These are phyloP conservation scores for Gadus macrocephalus DNA, from an alignment of 2,113 vertebrate species.

Conservation along the genomic window DNA sequence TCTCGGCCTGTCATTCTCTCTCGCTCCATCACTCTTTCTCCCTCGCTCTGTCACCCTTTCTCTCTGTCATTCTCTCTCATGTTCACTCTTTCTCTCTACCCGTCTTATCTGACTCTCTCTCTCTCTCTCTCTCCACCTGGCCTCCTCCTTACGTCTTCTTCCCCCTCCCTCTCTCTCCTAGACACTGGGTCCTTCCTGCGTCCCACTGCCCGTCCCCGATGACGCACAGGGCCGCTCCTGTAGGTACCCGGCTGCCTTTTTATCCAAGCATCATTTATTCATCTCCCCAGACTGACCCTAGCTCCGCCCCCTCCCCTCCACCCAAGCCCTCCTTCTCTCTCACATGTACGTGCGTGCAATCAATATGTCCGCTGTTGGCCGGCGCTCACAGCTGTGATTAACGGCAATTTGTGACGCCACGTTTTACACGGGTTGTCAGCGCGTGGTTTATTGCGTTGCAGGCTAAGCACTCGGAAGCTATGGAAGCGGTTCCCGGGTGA, in stretches of 20 bases:
- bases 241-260: too few species aligned
- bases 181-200: neutral
- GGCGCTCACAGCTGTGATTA: slow-evolving; percentile 29
- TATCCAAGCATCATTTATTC: too few species aligned
- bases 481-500: neutral
- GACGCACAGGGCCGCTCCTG: too few species aligned
- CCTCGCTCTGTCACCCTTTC: slow-evolving; percentile 21
- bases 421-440: slow-evolving; percentile 21
- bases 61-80: slow-evolving; percentile 24
- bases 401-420: slow-evolving; percentile 16
- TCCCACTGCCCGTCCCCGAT: too few species aligned
- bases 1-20: neutral
- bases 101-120: slow-evolving; percentile 4
- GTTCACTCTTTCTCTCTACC: neutral
- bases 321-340: too few species aligned
- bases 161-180: slow-evolving; percentile 3
- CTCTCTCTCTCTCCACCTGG: slow-evolving; percentile 1
- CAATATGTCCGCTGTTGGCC: slow-evolving; percentile 20
- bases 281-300: too few species aligned
- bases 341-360: too few species aligned
- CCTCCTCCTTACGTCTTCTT: neutral
- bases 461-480: slow-evolving; percentile 17
- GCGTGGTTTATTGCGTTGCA: slow-evolving; percentile 27
- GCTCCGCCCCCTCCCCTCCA: neutral
- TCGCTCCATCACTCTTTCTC: neutral